Evolutionary conservation across 2,797 vertebrate genomes (phyloP), one percentile per base, ranked within the genome.

Genomic region (Schizopygopsis pylzovi): DNA sequence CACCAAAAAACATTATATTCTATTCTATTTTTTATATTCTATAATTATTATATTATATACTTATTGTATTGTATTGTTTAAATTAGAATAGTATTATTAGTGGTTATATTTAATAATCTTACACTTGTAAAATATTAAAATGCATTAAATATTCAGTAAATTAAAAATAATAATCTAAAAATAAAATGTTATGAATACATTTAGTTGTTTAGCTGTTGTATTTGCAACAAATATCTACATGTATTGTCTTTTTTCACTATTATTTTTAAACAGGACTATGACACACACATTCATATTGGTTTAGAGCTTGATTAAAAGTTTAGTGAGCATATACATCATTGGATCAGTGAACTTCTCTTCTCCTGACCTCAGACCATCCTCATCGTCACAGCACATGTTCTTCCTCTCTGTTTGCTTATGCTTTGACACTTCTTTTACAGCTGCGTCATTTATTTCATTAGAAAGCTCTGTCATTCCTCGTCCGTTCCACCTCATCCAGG

Each of bases 391-490:
- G 82, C 68, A 75, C 86, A 76, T 85, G 88, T 49, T 45, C 91
- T 89, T 85, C 89, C 86, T 90, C 89, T 79, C 82, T 86, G 86
- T 10, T 75, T 80, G 72, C 90, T 90, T 81, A 90, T 91, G 90
- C 92, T 94, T 90, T 90, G 86, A 71, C 89, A 86, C 91, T 92
- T 94, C 88, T 92, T 92, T 92, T 93, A 93, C 93, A 92, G 91
- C 90, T 90, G 91, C 90, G 91, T 96, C 91, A 95, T 94, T 90
- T 92, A 93, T 94, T 95, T 94, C 91, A 93, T 94, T 93, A 94
- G 89, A 91, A 90, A 89, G 78, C 63, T 83, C 91, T 92, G 93
- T 94, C 92, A 91, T 88, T 91, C 75, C 82, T 87, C 88, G 67
- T 90, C 76, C 39, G 81, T 92, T 93, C 90, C 91, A 90, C 89